Percentiles rank a stretch among this genome's conserved stretches.
phyloP scores from a whole-genome alignment of 1,140 invertebrate species.

The Brachionus plicatilis region DNA sequence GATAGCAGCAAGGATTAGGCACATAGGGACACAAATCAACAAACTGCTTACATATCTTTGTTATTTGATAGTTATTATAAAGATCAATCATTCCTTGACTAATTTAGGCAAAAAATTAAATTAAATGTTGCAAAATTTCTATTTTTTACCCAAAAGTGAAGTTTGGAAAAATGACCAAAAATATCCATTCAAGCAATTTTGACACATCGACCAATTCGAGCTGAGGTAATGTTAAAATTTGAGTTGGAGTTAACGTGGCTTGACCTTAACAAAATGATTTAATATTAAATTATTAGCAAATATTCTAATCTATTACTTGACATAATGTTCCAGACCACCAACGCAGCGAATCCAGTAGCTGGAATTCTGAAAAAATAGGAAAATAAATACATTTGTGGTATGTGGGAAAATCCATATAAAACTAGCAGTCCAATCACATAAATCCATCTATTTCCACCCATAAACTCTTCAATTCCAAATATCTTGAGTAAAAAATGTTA shows the following conservation, averaged over 20 bases:
- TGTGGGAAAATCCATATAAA: conserved; percentile 53
- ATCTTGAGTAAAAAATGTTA: not conserved
- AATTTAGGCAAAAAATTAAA: not conserved
- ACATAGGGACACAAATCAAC: not conserved
- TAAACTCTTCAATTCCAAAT: conserved; percentile 27
- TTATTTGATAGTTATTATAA: not conserved
- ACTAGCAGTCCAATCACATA: conserved; percentile 29
- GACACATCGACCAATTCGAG: conserved; percentile 45
- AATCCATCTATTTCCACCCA: conserved; percentile 3
- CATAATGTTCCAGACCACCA: conserved; percentile 43
- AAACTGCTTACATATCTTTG: not conserved
- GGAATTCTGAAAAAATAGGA: conserved; percentile 51
- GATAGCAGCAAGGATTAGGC: conserved; percentile 24
- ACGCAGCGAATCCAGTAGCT: conserved; percentile 53
- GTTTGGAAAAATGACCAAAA: conserved; percentile 51
- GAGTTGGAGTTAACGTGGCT: conserved; percentile 47
- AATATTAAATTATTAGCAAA: too few relatives aligned
- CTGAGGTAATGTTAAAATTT: conserved; percentile 48
- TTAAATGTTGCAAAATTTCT: not conserved
- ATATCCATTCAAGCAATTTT: conserved; percentile 49
- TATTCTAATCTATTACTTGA: not conserved
- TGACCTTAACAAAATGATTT: conserved; percentile 44
- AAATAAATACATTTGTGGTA: conserved; percentile 53
- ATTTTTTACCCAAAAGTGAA: conserved; percentile 47
- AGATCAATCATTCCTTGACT: conserved; percentile 14